These are phyloP conservation scores for Nanorana parkeri DNA, from an alignment of 2,113 vertebrate species.

Conservation along the genomic window DNA sequence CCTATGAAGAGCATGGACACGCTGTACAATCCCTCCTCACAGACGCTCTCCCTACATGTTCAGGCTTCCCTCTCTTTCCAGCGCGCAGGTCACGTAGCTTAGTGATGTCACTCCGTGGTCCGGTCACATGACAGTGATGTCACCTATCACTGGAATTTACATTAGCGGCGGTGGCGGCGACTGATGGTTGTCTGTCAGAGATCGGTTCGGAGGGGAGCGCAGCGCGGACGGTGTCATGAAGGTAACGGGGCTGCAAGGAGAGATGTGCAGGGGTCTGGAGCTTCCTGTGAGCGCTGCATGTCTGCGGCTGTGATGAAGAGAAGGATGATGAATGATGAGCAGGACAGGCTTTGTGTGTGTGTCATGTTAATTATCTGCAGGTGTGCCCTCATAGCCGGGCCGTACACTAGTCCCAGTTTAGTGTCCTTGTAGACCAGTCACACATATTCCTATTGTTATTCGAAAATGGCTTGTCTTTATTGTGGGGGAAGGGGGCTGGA, in stretches of 20 bases:
- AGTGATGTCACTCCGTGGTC: neutral
- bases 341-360: neutral
- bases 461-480: too few relatives aligned
- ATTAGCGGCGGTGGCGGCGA: neutral
- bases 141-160: slow-evolving; percentile 13
- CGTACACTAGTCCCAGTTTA: too few relatives aligned
- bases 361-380: too few relatives aligned
- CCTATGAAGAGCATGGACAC: too few relatives aligned
- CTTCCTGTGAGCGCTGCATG: neutral
- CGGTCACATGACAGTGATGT: slow-evolving; percentile 16
- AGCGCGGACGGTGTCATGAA: slow-evolving; percentile 42
- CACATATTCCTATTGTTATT: too few relatives aligned
- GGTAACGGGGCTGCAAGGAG: neutral
- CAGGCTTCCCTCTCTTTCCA: neutral
- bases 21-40: too few relatives aligned
- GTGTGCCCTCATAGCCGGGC: too few relatives aligned
- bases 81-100: neutral
- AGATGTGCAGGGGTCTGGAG: neutral
- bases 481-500: too few relatives aligned
- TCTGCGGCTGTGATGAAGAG: neutral
- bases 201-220: slow-evolving; percentile 34
- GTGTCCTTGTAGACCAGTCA: too few relatives aligned
- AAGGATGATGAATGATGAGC: too few relatives aligned
- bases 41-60: neutral
- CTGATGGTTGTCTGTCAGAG: slow-evolving; percentile 46